phyloP scores from a whole-genome alignment of 2,797 vertebrate genomes.

The Rhinophrynus dorsalis region DNA sequence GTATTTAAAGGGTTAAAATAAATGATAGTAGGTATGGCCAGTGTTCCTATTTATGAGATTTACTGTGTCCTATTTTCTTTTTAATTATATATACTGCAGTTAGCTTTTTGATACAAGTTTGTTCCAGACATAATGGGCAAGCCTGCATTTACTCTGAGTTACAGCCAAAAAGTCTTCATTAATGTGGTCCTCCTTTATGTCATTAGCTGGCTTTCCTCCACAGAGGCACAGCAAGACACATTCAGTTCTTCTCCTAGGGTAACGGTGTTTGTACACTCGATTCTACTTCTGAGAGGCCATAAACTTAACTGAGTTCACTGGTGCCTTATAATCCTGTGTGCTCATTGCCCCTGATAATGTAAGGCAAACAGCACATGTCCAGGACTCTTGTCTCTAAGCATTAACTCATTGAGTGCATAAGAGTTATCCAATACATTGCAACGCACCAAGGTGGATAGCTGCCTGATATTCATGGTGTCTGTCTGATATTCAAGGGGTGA shows the following conservation, averaged over 20 bases:
- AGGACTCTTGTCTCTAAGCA: too few species aligned
- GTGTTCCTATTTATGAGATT: neutral
- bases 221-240: neutral
- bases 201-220: conserved; percentile 7
- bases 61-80: neutral
- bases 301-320: neutral
- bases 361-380: too few species aligned
- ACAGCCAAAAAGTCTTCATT: neutral
- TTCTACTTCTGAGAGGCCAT: neutral
- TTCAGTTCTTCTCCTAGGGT: conserved; percentile 13
- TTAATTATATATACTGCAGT: neutral
- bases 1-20: too few species aligned
- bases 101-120: neutral
- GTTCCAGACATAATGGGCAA: neutral
- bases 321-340: too few species aligned
- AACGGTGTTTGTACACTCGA: neutral
- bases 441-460: too few species aligned
- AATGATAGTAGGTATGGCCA: neutral
- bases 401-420: too few species aligned
- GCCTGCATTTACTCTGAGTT: neutral
- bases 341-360: too few species aligned
- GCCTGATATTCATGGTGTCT: too few species aligned
- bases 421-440: too few species aligned
- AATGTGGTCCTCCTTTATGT: neutral
- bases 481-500: too few species aligned